Evolutionary conservation across 30 jellyfish, hydroid and myxozoan genomes (phyloP), one percentile per base, ranked within the genome.

Genomic region (Hydra vulgaris): DNA sequence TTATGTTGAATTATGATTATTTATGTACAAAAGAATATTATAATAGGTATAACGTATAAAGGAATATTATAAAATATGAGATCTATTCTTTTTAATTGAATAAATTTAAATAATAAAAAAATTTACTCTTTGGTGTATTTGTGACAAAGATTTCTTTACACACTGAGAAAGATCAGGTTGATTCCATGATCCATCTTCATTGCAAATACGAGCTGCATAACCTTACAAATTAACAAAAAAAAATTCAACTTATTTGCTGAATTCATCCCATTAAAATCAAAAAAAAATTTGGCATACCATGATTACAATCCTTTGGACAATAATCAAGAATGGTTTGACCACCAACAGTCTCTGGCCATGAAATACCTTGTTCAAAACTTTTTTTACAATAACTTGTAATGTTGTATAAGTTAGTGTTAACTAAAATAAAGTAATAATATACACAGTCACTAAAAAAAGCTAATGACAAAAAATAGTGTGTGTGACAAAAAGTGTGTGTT

Each of bases 321-420:
- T 40, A 67, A 25, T 89, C 81, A 15, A 76, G 54, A 0, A 84
- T 70, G 0, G 74, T 3, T 26, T 66, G 83, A 21, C 73, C 80
- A 8, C 85, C 81, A 17, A 84, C 68, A 52, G 95, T 81, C 21
- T 84, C 90, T 25, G 78, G 66, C 95, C 97, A 85, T 54, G 66
- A 54, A 61, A 85, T 71, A 67, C 88, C 88, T 77, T 90, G 95
- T 24, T 78, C 72, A 83, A 87, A 90, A 22, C 86, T 94, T 15
- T 82, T 72, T 20, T 73, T 73, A 40, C 97, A 90, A 20, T 73
- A 18, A 15, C n/a, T 12, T 21, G 21, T 12, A 1, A 21, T 17
- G 81, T 19, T 27, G 23, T 22, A 17, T 16, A 24, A 19, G 8
- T 80, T 68, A 12, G 22, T 79, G 66, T 66, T 85, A 16, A 56